phyloP scores from a whole-genome alignment of 2,888 invertebrate species.

The Mesoligia furuncula region DNA sequence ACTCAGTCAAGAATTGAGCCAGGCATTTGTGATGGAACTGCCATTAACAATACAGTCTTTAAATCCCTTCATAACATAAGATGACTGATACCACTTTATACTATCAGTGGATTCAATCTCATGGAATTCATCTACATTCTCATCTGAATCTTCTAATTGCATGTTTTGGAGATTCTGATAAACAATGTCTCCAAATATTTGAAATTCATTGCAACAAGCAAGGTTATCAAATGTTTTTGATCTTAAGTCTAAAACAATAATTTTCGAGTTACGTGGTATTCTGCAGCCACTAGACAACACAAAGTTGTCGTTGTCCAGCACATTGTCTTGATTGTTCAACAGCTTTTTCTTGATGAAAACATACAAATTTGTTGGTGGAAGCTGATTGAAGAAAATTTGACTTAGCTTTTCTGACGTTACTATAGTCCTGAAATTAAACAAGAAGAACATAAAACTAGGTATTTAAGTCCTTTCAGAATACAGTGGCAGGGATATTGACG shows the following conservation, averaged over 20 bases:
- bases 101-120: slow-evolving; percentile 82
- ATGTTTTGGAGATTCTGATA: slow-evolving; percentile 69
- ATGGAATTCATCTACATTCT: slow-evolving; percentile 69
- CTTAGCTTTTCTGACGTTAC: slow-evolving; percentile 86
- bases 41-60: slow-evolving; percentile 90
- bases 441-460: neutral
- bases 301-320: slow-evolving; percentile 81
- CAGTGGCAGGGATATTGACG: neutral
- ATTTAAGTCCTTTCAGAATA: too few relatives aligned
- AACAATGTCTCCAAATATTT: slow-evolving; percentile 83
- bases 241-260: slow-evolving; percentile 82
- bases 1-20: slow-evolving; percentile 77
- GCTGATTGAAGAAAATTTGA: slow-evolving; percentile 80
- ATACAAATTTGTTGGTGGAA: slow-evolving; percentile 87
- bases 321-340: slow-evolving; percentile 67
- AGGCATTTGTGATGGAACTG: slow-evolving; percentile 88
- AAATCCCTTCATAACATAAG: slow-evolving; percentile 90
- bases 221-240: slow-evolving; percentile 72
- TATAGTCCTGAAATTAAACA: slow-evolving; percentile 81
- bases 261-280: slow-evolving; percentile 81
- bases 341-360: slow-evolving; percentile 85
- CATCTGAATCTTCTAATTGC: slow-evolving; percentile 64
- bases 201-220: slow-evolving; percentile 83
- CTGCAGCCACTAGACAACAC: slow-evolving; percentile 79
- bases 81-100: slow-evolving; percentile 89